These are phyloP conservation scores for Atopsyche davidsoni DNA, from an alignment of 1,140 invertebrate species.

Conservation along the genomic window DNA sequence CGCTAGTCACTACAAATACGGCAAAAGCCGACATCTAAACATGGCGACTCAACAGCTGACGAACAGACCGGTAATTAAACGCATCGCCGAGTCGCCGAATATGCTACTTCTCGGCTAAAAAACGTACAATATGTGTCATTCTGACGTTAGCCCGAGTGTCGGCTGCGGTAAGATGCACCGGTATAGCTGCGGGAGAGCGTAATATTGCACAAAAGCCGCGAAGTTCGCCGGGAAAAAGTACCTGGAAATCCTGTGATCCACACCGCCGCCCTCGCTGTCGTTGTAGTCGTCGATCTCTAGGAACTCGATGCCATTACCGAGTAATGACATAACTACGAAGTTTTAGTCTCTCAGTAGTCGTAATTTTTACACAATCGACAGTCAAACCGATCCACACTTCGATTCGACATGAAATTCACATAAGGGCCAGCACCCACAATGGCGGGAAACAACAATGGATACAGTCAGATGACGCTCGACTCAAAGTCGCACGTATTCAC, in stretches of 20 bases:
- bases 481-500: conserved; percentile 10
- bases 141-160: neutral
- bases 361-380: conserved; percentile 20
- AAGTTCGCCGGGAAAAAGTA: conserved; percentile 30
- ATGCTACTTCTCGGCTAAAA: neutral
- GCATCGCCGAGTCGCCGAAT: conserved; percentile 16
- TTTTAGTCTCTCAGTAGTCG: conserved; percentile 15
- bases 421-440: conserved; percentile 43
- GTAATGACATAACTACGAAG: conserved; percentile 46
- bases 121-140: conserved; percentile 1
- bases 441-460: conserved; percentile 51
- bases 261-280: conserved; percentile 47
- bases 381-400: conserved; percentile 11
- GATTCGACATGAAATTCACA: conserved; percentile 25
- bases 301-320: conserved; percentile 47
- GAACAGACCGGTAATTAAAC: conserved; percentile 40
- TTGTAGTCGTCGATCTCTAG: conserved; percentile 48
- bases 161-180: neutral
- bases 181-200: neutral
- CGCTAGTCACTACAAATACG: conserved; percentile 23
- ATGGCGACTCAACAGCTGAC: conserved; percentile 53
- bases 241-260: conserved; percentile 47
- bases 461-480: conserved; percentile 46
- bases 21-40: conserved; percentile 35
- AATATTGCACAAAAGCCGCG: neutral